Base-by-base conservation (phyloP, 2,888 invertebrate genomes). In the Polydesmus complanatus region DNA sequence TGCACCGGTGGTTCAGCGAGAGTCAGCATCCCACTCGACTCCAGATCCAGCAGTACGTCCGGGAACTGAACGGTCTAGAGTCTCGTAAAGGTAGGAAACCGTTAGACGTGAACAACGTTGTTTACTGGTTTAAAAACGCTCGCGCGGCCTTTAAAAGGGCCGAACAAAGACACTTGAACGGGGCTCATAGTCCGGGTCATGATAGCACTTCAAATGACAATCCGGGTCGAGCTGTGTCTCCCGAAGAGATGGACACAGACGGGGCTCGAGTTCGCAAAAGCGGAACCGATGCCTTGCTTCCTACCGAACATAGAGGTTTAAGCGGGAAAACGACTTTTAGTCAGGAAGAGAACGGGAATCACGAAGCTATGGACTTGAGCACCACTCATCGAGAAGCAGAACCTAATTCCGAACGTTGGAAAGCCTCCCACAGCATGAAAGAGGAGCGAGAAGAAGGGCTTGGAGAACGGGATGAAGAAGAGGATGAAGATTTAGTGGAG, bases 21-120 rank as follows among this genome's bases (percentile, higher is more conserved):
- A 97, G 97, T 74, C 94, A 95, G 68, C 97, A 97, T 73, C 98
- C 98, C 0, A 90, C 91, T 66, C 80, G 96, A 59, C 92, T 95
- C 11, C 68, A 76, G 75, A 94, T 98, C 71, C 91, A 94, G 69
- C 88, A 91, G 66, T 97, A 94, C 75, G 91, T 97, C 61, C 85
- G 88, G 68, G 93, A 94, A 71, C 77, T 98, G 66, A 98, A 98
- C 73, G 83, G 85, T 63, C 77, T 95, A 65, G 93, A 94, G 70
- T 95, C 94, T 57, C 81, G 96, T 51, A 81, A 90, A 58, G 95
- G 94, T 1, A 80, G 95, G 55, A 93, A 95, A 71, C 94, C 94
- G 0, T 78, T 96, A 58, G 95, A 96, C 74, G 86, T 95, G 50
- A 74, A 75, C 54, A 77, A 77, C 66, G 74, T 77, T 56, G 74